Evolutionary conservation across 1,140 invertebrate genomes (phyloP).

Genomic region (Trichonephila clavipes): DNA sequence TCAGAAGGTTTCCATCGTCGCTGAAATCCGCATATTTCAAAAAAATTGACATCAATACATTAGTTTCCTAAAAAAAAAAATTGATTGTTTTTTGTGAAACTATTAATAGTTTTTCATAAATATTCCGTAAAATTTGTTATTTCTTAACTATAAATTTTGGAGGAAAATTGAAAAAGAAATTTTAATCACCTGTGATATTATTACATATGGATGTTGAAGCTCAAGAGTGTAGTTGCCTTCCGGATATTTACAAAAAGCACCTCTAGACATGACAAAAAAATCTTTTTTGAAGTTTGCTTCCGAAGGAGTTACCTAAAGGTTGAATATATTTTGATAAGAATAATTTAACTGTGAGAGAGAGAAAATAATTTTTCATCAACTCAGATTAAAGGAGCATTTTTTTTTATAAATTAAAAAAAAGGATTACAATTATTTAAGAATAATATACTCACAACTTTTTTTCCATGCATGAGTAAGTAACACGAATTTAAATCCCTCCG

Average conservation of each 20-base stretch:
- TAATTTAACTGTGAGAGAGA: too few species aligned
- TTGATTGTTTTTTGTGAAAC: neutral
- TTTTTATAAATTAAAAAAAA: too few species aligned
- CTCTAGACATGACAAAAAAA: conserved; percentile 17
- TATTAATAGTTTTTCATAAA: neutral
- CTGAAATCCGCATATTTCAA: conserved; percentile 38
- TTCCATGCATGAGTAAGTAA: too few species aligned
- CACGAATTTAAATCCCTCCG: too few species aligned
- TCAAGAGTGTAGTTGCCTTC: conserved; percentile 21
- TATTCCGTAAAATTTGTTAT: too few species aligned
- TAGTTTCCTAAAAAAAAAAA: conserved; percentile 33
- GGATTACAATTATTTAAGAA: too few species aligned
- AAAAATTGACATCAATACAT: neutral
- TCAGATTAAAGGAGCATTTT: too few species aligned
- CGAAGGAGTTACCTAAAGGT: neutral
- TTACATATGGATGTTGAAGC: neutral
- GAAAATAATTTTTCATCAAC: too few species aligned
- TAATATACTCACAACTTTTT: too few species aligned
- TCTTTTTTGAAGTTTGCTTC: neutral
- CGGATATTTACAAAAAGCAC: conserved; percentile 30
- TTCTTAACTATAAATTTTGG: too few species aligned
- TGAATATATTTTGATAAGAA: neutral
- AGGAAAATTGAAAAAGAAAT: neutral
- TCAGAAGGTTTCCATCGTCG: neutral
- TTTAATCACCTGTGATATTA: neutral